Evolutionary conservation across 1,140 invertebrate species (phyloP).

Genomic region (Lepidostoma basale): DNA sequence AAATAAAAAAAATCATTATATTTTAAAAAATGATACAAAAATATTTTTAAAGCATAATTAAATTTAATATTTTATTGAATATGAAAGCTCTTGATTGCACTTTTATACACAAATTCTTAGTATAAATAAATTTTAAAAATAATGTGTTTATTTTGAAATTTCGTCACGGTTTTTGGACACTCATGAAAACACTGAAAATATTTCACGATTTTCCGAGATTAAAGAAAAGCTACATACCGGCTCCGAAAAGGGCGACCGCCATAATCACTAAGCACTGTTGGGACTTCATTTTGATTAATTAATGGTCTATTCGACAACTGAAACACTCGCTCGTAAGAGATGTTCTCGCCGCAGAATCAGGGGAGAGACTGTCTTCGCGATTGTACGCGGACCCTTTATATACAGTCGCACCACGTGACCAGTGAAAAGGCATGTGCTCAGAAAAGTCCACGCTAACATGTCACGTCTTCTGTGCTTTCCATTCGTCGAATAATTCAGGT

Average conservation of each 20-base stretch:
- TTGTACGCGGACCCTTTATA: background rate
- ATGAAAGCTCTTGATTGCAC: too few species aligned
- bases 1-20: too few species aligned
- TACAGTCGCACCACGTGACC: slow-evolving; percentile 18
- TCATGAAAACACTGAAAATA: background rate
- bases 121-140: too few species aligned
- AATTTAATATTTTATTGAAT: too few species aligned
- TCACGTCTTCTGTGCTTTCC: slow-evolving; percentile 11
- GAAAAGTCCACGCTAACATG: slow-evolving; percentile 22
- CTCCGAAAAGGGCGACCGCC: slow-evolving; percentile 42
- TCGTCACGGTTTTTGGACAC: too few species aligned
- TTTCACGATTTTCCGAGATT: too few species aligned
- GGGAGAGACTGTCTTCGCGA: slow-evolving; percentile 8
- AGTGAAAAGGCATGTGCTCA: background rate
- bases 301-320: background rate
- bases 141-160: too few species aligned
- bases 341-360: background rate
- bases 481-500: background rate
- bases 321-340: background rate
- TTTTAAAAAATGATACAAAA: too few species aligned
- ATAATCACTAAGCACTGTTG: slow-evolving; percentile 44
- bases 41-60: too few species aligned
- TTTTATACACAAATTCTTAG: too few species aligned
- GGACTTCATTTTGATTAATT: slow-evolving; percentile 39
- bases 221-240: slow-evolving; percentile 41